These are phyloP conservation scores for Brachycybe producta DNA, from an alignment of 2,888 invertebrate genomes.

Conservation along the genomic window DNA sequence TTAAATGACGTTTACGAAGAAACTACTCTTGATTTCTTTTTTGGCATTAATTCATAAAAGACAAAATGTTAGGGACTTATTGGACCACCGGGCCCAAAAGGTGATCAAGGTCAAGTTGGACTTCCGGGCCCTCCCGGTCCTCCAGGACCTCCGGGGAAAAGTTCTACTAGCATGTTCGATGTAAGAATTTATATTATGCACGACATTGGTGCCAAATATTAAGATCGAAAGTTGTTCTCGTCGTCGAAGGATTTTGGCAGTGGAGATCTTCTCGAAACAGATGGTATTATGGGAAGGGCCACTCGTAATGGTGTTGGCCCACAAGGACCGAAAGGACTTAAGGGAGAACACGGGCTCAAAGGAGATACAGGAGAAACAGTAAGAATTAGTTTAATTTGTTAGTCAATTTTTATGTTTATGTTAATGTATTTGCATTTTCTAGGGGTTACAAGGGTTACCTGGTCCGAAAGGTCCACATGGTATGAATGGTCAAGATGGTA, in stretches of 20 bases:
- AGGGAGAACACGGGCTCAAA: slow-evolving; percentile 2
- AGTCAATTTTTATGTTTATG: background rate
- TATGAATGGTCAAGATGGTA: slow-evolving; percentile 2
- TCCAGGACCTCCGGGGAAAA: background rate
- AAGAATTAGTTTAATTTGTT: slow-evolving; percentile 1
- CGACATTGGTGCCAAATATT: background rate
- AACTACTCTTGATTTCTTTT: background rate
- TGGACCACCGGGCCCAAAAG: slow-evolving; percentile 9
- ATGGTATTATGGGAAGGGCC: background rate
- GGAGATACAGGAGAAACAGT: slow-evolving; percentile 13
- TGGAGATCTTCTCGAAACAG: background rate
- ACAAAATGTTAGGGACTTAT: slow-evolving; percentile 2
- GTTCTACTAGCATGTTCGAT: no score
- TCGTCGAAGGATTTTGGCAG: background rate
- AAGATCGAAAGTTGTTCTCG: background rate
- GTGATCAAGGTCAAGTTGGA: background rate
- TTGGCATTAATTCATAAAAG: no score
- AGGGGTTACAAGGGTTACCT: slow-evolving; percentile 7
- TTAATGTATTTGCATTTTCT: background rate
- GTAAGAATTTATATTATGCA: background rate
- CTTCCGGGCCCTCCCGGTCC: slow-evolving; percentile 3
- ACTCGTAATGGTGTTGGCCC: background rate
- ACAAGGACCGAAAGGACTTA: background rate
- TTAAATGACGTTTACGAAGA: background rate
- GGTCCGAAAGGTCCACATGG: background rate